These are phyloP conservation scores for Drosophila oshimai DNA, from an alignment of 1,140 invertebrate species.

Conservation along the genomic window DNA sequence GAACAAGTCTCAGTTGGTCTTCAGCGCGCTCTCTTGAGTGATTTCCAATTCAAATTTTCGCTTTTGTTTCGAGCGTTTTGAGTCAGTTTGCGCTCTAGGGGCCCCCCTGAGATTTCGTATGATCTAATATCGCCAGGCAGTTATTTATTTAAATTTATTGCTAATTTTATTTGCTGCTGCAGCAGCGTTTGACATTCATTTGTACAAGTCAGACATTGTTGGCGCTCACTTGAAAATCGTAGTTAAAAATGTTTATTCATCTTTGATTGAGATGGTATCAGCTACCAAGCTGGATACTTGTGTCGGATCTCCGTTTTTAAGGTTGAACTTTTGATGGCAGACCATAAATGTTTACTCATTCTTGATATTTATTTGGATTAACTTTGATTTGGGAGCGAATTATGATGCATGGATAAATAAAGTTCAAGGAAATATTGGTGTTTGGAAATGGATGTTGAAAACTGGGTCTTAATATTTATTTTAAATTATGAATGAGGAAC, in stretches of 20 bases:
- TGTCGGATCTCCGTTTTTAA: slow-evolving; percentile 21
- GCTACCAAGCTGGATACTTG: not conserved
- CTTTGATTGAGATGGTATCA: slow-evolving; percentile 38
- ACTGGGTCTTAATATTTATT: not conserved
- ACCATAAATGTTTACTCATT: slow-evolving; percentile 6
- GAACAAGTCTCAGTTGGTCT: slow-evolving; percentile 1
- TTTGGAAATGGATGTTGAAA: not conserved
- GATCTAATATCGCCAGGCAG: slow-evolving; percentile 75
- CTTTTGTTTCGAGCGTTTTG: slow-evolving; percentile 64
- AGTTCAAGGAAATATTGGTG: slow-evolving; percentile 22
- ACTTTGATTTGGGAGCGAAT: slow-evolving; percentile 3
- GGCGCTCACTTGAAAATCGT: slow-evolving; percentile 32
- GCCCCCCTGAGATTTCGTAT: slow-evolving; percentile 60
- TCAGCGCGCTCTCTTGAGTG: slow-evolving; percentile 57
- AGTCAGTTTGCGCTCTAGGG: not conserved
- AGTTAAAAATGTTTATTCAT: slow-evolving; percentile 38
- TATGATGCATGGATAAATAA: slow-evolving; percentile 25
- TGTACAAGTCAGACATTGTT: slow-evolving; percentile 65
- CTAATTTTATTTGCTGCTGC: slow-evolving; percentile 66
- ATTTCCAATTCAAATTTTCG: slow-evolving; percentile 53
- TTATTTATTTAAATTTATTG: slow-evolving; percentile 82
- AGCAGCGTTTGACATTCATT: slow-evolving; percentile 72
- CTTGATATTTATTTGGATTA: slow-evolving; percentile 26
- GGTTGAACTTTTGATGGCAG: slow-evolving; percentile 14
- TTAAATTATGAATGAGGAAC: no score